These are phyloP conservation scores for Frankliniella fusca DNA, from an alignment of 2,888 invertebrate species.

Conservation along the genomic window DNA sequence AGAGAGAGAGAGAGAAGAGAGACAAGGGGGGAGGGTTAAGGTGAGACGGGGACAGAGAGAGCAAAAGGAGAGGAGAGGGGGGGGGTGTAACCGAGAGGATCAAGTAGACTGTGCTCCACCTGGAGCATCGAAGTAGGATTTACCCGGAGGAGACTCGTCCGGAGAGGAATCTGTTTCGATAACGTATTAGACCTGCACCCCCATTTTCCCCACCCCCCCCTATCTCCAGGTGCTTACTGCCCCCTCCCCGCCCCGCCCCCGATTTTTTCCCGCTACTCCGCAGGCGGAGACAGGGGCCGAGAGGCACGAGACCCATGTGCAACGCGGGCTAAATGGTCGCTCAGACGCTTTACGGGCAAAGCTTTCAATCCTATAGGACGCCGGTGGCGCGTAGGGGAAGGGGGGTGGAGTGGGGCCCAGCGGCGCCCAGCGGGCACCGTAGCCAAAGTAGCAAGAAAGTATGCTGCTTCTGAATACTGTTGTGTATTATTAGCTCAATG, in stretches of 20 bases:
- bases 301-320: not conserved
- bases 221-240: not conserved
- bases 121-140: not conserved
- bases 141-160: not conserved
- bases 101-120: not conserved
- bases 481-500: too few species aligned
- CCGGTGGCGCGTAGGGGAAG: not conserved
- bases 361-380: not conserved
- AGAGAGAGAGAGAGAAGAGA: too few species aligned
- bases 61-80: not conserved
- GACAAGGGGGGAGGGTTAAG: too few species aligned
- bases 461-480: too few species aligned
- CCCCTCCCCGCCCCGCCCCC: not conserved
- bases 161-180: slow-evolving; percentile 1
- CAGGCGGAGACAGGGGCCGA: not conserved
- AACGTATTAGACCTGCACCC: not conserved
- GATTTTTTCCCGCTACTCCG: not conserved
- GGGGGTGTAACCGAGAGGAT: not conserved
- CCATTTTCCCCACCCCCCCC: too few species aligned
- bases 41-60: too few species aligned
- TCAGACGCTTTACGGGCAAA: not conserved
- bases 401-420: too few species aligned
- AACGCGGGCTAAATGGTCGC: not conserved
- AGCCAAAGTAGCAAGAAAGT: too few species aligned
- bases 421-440: too few species aligned